Conservation (phyloP, 1,140 invertebrate genomes). For the Trachelipus rathkii region DNA sequence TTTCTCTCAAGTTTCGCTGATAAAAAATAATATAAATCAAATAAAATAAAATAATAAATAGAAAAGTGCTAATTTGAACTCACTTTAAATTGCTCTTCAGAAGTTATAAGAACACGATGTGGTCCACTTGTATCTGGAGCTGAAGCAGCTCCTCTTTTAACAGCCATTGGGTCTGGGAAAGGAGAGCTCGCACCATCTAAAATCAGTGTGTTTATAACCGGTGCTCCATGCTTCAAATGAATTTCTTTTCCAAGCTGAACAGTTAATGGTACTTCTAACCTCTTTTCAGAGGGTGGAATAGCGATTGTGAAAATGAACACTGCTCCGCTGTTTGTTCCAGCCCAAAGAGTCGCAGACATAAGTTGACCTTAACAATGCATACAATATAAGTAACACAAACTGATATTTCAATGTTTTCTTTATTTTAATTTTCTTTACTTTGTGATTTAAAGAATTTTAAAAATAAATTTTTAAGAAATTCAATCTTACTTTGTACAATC, state of each 20-base stretch:
- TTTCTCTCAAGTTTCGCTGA: too few relatives aligned
- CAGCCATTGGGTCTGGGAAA: constrained; percentile 69
- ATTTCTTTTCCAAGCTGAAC: constrained; percentile 79
- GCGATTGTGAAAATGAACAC: constrained; percentile 84
- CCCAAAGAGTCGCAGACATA: constrained; percentile 76
- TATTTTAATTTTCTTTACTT: too few relatives aligned
- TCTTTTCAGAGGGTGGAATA: constrained; percentile 65
- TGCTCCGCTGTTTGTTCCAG: constrained; percentile 89
- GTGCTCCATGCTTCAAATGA: constrained; percentile 89
- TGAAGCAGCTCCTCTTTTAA: constrained; percentile 64
- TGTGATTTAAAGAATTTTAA: too few relatives aligned
- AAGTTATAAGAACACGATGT: constrained; percentile 85
- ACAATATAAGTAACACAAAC: not conserved
- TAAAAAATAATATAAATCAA: too few relatives aligned
- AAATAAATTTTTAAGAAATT: too few relatives aligned
- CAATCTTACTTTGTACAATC: too few relatives aligned
- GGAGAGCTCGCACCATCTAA: constrained; percentile 74
- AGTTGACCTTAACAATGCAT: constrained; percentile 34
- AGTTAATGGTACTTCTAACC: constrained; percentile 51
- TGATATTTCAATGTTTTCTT: too few relatives aligned
- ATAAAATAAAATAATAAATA: too few relatives aligned
- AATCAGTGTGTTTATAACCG: constrained; percentile 88
- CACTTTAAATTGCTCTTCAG: constrained; percentile 93
- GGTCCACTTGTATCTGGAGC: constrained; percentile 59
- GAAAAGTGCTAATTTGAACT: not conserved